Conservation (phyloP, 2,888 invertebrate genomes). For the Hydroisotoma schaefferi region DNA sequence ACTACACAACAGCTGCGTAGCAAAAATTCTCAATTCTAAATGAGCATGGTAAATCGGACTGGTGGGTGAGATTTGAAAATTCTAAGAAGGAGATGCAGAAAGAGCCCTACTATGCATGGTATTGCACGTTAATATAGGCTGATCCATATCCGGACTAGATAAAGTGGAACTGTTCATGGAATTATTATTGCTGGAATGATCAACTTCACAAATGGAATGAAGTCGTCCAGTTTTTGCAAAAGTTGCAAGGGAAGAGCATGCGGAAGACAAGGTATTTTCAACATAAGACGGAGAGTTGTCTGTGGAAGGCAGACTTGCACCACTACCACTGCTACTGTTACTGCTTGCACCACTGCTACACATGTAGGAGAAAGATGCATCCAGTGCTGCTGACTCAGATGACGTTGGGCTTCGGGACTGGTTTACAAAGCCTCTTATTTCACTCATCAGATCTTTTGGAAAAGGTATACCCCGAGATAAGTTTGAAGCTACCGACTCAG, state of each 20-base stretch:
- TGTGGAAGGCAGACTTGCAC: constrained; percentile 41
- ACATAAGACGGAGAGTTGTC: constrained; percentile 38
- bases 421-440: constrained; percentile 66
- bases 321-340: constrained; percentile 33
- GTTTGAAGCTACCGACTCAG: constrained; percentile 73
- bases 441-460: constrained; percentile 67
- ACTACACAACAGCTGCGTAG: no score
- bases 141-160: constrained; percentile 46
- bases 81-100: constrained; percentile 39
- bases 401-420: constrained; percentile 57
- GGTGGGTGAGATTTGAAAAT: not conserved
- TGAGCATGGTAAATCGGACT: no score
- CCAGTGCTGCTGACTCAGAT: constrained; percentile 62
- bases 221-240: constrained; percentile 48
- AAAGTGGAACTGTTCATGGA: constrained; percentile 47
- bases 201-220: constrained; percentile 48
- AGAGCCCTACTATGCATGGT: constrained; percentile 34
- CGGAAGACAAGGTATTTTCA: constrained; percentile 46
- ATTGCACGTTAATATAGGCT: constrained; percentile 40
- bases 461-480: constrained; percentile 62
- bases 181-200: constrained; percentile 49
- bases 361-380: constrained; percentile 51
- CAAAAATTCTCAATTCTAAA: no score
- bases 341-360: constrained; percentile 34
- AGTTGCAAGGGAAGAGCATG: constrained; percentile 47